Base-by-base conservation (phyloP, 2,113 vertebrate species). In the Caranx melampygus region DNA sequence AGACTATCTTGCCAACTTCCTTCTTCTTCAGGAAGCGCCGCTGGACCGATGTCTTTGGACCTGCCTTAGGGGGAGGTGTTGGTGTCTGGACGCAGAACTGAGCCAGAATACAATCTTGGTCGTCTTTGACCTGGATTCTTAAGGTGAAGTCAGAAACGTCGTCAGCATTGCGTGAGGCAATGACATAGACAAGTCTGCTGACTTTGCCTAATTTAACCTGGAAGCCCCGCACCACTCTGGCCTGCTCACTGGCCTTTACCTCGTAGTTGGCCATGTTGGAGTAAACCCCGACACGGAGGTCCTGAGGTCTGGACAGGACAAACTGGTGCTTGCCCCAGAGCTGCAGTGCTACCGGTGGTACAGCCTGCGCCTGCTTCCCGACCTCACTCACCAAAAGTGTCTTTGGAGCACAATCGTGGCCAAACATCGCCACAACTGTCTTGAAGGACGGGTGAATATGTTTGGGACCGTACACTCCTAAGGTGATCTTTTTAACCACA, bases 291-390 rank as follows among this genome's bases (percentile, higher is more conserved):
- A 99, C 90, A 3, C 93, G 93, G 47, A 99, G 95, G 76, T 99
- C 98, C 86, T 98, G 97, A 15, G 97, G 97, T 77, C 91, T 94
- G 61, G 94, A 82, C 72, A 99, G 44, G 11, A 95, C 20, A 79
- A 99, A 99, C 88, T 98, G 97, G 89, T 99, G 97, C 75, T 97
- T 98, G 0, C 98, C 98, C 98, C 98, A 99, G 3, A 99, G 95
- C 88, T 99, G 98, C 4, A 99, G 93, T 0, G 96, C 95, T 0
- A 97, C 96, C 0, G 98, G 96, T 10, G 96, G 96, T 0, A 93
- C 77, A 13, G 91, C 37, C 34, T 96, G 95, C 0, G 89, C 88
- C 80, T 96, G 96, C n/a, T 95, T 95, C 0, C 95, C 95, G 3
- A 94, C 95, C 45, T 99, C 97, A 0, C 92, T 98, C 60, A 98